A percentile compares a stretch with the other conserved stretches of the same genome.
phyloP scores from a whole-genome alignment of 2,113 vertebrate species.

The Orycteropus afer region DNA sequence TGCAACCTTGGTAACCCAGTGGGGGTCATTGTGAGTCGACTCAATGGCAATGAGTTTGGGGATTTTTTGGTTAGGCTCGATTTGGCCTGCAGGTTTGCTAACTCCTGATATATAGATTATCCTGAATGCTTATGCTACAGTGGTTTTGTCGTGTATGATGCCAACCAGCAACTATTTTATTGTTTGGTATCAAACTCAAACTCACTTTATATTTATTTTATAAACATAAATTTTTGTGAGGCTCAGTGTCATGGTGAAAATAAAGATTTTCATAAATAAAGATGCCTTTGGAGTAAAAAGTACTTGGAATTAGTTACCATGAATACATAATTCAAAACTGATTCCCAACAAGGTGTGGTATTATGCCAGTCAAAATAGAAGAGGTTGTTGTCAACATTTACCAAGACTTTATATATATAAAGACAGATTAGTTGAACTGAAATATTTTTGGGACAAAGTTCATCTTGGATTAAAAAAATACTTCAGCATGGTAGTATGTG shows the following conservation, averaged over 20 bases:
- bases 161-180: slow-evolving; percentile 10
- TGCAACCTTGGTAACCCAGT: too few species aligned
- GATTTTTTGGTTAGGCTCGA: background rate
- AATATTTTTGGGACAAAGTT: background rate
- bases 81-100: background rate
- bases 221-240: slow-evolving; percentile 27
- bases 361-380: slow-evolving; percentile 32
- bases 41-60: too few species aligned
- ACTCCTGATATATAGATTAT: background rate
- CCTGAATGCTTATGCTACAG: background rate
- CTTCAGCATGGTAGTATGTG: background rate
- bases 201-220: too few species aligned
- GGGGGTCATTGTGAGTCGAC: too few species aligned
- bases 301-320: background rate
- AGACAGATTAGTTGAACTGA: background rate
- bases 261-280: background rate
- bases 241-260: background rate
- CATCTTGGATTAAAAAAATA: slow-evolving; percentile 18
- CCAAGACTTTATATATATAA: background rate
- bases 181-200: too few species aligned
- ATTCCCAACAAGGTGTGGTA: slow-evolving; percentile 10
- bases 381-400: slow-evolving; percentile 33
- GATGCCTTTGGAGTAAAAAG: background rate
- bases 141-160: slow-evolving; percentile 11
- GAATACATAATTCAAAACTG: background rate